These are phyloP conservation scores for Arctocebus calabarensis DNA, from an alignment of 2,797 vertebrate species.

Conservation along the genomic window DNA sequence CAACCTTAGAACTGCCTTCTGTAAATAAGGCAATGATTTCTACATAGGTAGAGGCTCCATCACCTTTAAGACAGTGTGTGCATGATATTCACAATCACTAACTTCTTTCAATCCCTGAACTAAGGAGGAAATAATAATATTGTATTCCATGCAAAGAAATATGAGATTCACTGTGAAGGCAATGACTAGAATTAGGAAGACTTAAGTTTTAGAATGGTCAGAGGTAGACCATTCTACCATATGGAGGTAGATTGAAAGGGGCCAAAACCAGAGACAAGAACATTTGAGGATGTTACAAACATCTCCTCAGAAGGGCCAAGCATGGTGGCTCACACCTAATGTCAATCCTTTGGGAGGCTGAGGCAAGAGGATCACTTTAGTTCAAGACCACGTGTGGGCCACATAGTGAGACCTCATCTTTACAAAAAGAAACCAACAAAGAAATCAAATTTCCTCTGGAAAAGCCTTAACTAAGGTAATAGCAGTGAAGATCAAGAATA, in stretches of 20 bases:
- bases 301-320: not conserved
- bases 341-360: not conserved
- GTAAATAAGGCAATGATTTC: not conserved
- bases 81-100: not conserved
- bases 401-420: not conserved
- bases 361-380: not conserved
- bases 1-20: not conserved
- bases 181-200: not conserved
- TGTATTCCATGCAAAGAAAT: not conserved
- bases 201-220: not conserved
- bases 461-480: not conserved
- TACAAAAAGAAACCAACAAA: not conserved
- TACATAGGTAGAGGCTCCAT: not conserved
- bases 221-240: too few species aligned
- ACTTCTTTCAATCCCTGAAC: not conserved
- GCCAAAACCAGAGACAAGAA: not conserved
- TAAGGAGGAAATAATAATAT: not conserved
- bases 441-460: not conserved
- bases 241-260: not conserved
- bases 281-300: not conserved
- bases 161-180: not conserved
- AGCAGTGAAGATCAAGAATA: not conserved
- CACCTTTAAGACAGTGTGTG: not conserved
- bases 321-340: not conserved
- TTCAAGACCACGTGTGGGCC: not conserved